These are phyloP conservation scores for Bellardia pandia DNA, from an alignment of 2,888 invertebrate genomes.

Conservation along the genomic window DNA sequence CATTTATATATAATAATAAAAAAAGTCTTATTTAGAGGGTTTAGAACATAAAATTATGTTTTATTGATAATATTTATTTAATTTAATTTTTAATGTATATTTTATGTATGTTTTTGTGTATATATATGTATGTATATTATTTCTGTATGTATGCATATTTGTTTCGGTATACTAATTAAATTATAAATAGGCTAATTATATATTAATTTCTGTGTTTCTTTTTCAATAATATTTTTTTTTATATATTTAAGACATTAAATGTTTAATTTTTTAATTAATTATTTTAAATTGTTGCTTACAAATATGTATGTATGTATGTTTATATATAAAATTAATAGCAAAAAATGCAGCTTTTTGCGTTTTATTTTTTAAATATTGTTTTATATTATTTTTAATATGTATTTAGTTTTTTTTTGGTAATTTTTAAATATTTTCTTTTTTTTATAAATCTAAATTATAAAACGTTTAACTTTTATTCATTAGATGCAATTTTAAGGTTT, in stretches of 20 bases:
- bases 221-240: conserved; percentile 20
- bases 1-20: background rate
- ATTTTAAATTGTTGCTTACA: conserved; percentile 49
- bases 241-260: conserved; percentile 55
- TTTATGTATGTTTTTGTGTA: conserved; percentile 53
- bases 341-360: conserved; percentile 37
- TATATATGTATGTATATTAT: conserved; percentile 44
- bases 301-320: background rate
- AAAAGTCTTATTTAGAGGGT: conserved; percentile 62
- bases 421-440: conserved; percentile 33
- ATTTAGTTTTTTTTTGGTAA: conserved; percentile 22
- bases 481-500: conserved; percentile 8
- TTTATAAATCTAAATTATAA: conserved; percentile 52
- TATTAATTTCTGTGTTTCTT: conserved; percentile 15
- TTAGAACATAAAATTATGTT: conserved; percentile 72
- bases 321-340: conserved; percentile 59
- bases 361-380: conserved; percentile 15
- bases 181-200: conserved; percentile 57
- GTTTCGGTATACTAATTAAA: conserved; percentile 53
- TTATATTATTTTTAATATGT: conserved; percentile 7
- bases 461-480: conserved; percentile 36
- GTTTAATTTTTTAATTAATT: conserved; percentile 18
- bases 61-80: conserved; percentile 65
- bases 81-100: conserved; percentile 50
- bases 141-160: conserved; percentile 49